phyloP scores from a whole-genome alignment of 2,113 vertebrate genomes.

The Daboia siamensis region DNA sequence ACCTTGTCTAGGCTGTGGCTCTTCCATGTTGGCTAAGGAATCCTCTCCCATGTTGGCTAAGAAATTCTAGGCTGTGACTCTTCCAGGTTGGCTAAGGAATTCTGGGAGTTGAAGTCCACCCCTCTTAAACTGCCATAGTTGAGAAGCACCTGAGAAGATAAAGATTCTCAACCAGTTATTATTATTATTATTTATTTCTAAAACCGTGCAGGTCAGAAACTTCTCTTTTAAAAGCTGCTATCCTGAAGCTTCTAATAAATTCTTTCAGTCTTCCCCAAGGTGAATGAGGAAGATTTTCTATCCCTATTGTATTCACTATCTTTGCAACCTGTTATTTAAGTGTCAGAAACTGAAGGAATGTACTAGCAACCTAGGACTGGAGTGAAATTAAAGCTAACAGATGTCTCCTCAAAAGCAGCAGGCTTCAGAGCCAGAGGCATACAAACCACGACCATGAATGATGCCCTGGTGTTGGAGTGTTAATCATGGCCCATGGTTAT shows the following conservation, averaged over 20 bases:
- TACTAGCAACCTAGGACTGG: neutral
- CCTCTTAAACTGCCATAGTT: neutral
- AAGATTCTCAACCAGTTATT: neutral
- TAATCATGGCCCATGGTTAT: neutral
- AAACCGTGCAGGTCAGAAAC: neutral
- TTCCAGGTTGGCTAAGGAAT: neutral
- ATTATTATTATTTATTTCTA: neutral
- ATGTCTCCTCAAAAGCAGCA: constrained; percentile 5
- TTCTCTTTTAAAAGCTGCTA: neutral
- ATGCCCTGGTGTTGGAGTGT: neutral
- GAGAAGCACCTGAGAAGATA: neutral
- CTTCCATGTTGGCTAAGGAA: neutral
- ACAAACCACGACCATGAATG: neutral
- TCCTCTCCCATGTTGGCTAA: neutral
- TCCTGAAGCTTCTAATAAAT: neutral
- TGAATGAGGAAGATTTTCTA: too few relatives aligned
- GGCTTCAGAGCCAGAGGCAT: constrained; percentile 7
- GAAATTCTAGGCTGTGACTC: neutral
- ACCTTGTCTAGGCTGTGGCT: neutral
- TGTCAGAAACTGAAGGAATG: neutral
- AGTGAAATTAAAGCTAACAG: constrained; percentile 15
- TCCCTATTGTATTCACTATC: neutral
- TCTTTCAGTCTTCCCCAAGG: neutral
- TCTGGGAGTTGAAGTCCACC: neutral
- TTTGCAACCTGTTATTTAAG: neutral